These are phyloP conservation scores for Tapera naevia DNA, from an alignment of 2,797 vertebrate species.

Conservation along the genomic window DNA sequence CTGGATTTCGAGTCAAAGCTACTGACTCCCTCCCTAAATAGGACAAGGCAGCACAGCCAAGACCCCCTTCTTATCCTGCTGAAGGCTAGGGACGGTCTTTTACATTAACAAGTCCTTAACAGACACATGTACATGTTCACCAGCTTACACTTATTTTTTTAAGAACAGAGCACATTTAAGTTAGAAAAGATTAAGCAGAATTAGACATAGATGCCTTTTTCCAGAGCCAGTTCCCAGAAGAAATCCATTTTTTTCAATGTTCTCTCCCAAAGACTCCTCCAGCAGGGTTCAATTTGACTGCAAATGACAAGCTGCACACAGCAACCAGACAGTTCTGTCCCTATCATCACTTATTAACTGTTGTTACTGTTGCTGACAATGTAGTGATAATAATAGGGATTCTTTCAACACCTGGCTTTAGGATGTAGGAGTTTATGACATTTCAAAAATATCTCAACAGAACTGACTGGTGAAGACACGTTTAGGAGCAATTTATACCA, in stretches of 20 bases:
- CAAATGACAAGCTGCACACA: constrained; percentile 35
- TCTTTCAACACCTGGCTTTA: constrained; percentile 50
- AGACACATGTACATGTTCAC: fast-evolving
- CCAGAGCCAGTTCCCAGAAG: background rate
- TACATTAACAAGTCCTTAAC: background rate
- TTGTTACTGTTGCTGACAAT: constrained; percentile 57
- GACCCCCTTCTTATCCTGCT: background rate
- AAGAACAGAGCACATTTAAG: background rate
- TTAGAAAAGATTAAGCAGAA: constrained; percentile 29
- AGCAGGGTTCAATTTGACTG: constrained; percentile 31
- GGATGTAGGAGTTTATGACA: constrained; percentile 48
- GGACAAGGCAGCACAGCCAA: fast-evolving
- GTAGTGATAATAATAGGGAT: constrained; percentile 53
- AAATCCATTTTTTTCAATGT: background rate
- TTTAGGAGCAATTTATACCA: constrained; percentile 30
- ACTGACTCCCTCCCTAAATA: background rate
- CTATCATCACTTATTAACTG: constrained; percentile 58
- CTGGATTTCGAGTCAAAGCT: background rate
- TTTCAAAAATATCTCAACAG: constrained; percentile 33
- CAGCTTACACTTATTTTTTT: background rate
- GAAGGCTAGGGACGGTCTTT: background rate
- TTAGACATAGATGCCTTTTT: constrained; percentile 31
- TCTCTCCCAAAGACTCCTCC: background rate
- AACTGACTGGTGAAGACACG: constrained; percentile 53
- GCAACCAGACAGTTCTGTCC: constrained; percentile 43